Evolutionary conservation across 2,797 vertebrate species (phyloP), one percentile per base, ranked within the genome.

Genomic region (Falco rusticolus): DNA sequence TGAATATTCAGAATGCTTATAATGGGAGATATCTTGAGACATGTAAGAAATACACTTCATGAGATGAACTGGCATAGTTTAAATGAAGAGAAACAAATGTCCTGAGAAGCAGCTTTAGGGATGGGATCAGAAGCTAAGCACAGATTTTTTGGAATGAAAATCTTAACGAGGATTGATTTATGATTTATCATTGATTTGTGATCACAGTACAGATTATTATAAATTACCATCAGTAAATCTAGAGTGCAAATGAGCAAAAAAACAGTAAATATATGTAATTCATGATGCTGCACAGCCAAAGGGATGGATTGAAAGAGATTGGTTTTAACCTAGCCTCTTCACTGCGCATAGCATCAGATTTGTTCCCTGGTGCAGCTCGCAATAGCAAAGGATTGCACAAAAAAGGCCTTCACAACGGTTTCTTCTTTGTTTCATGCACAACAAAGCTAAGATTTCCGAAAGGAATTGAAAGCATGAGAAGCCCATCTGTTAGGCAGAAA

Each of bases 401-500:
- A 72, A 64, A 53, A 53, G n/a, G 43, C n/a, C 48, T 76, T 85
- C 39, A 70, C 28, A 83, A 47, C 12, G 2, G 4, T 89, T 93
- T 89, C 51, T 91, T 84, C n/a, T 93, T 87, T 87, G 50, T 78
- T 89, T 87, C 47, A 28, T 17, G 24, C 34, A 57, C 16, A 75
- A 78, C 81, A 87, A 83, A 65, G 20, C 26, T 50, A 71, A 74
- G 33, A 65, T 72, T 94, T 92, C 61, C 53, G 61, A 71, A 85
- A 87, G 53, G 76, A 89, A 78, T 91, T 86, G 91, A 54, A 89
- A 84, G 6, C 41, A 75, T 17, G 16, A 96, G 76, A 87, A 80
- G 12, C 24, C 75, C 79, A 94, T 89, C 82, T 94, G 89, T 84
- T 85, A 71, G 37, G 63, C 84, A 89, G 94, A 95, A 91, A 84